Percentiles rank a stretch among this genome's conserved stretches.
These are phyloP conservation scores for Nomada fucata DNA, from an alignment of 2,888 invertebrate species.

Conservation along the genomic window DNA sequence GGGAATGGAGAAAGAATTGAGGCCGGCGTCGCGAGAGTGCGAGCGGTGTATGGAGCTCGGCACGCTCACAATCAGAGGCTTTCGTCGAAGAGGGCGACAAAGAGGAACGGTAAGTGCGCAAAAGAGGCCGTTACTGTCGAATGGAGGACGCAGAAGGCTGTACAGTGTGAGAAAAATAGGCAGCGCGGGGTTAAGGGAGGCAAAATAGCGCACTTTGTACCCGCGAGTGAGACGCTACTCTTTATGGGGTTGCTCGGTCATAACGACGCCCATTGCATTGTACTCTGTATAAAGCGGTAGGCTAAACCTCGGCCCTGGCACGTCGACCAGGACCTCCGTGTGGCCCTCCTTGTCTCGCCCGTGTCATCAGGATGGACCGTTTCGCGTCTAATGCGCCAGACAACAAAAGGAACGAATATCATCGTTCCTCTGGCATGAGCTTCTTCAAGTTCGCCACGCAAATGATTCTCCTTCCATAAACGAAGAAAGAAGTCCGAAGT, in stretches of 20 bases:
- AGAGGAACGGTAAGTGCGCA: conserved; percentile 29
- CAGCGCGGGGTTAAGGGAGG: conserved; percentile 56
- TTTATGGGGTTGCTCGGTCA: conserved; percentile 76
- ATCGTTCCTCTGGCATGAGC: conserved; percentile 36
- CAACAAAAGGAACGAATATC: conserved; percentile 76
- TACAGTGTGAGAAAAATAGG: conserved; percentile 51
- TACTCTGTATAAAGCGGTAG: conserved; percentile 70
- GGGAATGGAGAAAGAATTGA: conserved; percentile 1
- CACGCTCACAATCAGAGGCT: conserved; percentile 24
- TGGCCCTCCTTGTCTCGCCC: conserved; percentile 8
- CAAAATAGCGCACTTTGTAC: conserved; percentile 77
- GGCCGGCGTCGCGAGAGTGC: neutral
- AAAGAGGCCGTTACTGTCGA: conserved; percentile 49
- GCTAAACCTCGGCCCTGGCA: conserved; percentile 67
- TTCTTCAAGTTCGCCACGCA: conserved; percentile 35
- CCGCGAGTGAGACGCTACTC: conserved; percentile 73
- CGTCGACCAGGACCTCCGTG: conserved; percentile 47
- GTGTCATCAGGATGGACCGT: conserved; percentile 24
- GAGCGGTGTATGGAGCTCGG: conserved; percentile 26
- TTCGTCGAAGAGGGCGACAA: conserved; percentile 19
- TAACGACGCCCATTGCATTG: conserved; percentile 78
- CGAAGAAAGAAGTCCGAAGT: conserved; percentile 29
- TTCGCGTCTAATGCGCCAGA: conserved; percentile 63
- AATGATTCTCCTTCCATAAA: conserved; percentile 42
- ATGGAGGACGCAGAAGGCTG: conserved; percentile 31